Base-by-base conservation (phyloP, 1,140 invertebrate genomes). In the Bradynema listronoti region DNA sequence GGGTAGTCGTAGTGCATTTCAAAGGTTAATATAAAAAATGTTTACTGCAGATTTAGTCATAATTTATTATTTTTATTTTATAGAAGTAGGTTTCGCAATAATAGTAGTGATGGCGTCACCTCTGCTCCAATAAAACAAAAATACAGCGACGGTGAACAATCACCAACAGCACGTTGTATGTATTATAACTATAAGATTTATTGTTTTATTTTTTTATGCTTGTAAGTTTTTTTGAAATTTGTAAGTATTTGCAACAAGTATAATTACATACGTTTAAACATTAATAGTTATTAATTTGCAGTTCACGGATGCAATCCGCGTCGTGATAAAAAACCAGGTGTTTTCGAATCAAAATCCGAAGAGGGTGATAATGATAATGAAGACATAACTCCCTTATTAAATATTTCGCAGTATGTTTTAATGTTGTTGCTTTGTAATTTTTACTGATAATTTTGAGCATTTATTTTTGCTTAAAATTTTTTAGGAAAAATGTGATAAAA, bases 221-320 rank as follows among this genome's bases (percentile, higher is more conserved):
- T n/a, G n/a, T n/a, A n/a, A n/a, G n/a, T n/a, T n/a, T n/a, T n/a
- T n/a, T n/a, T n/a, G n/a, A n/a, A n/a, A n/a, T n/a, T n/a, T n/a
- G n/a, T n/a, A n/a, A n/a, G n/a, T n/a, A n/a, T n/a, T n/a, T n/a
- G n/a, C n/a, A n/a, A n/a, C n/a, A n/a, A n/a, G n/a, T n/a, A n/a
- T n/a, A n/a, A n/a, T n/a, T n/a, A n/a, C n/a, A n/a, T n/a, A n/a
- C n/a, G n/a, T 27, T 30, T 6, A 43, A 45, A 3, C 9, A 27
- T 22, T 30, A 51, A 51, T 22, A 27, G 9, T 30, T 16, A 16
- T 30, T n/a, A 24, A 16, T 33, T 30, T 60, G 24, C 30, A 60
- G 58, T 34, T 61, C 58, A 60, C 56, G 62, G 62, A n/a, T 68
- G 66, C 42, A 71, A 71, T 29, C 66, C 67, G 1, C 71, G 69